Conservation (phyloP, 2,797 vertebrate genomes). For the Gymnoscopelus microlampas region DNA sequence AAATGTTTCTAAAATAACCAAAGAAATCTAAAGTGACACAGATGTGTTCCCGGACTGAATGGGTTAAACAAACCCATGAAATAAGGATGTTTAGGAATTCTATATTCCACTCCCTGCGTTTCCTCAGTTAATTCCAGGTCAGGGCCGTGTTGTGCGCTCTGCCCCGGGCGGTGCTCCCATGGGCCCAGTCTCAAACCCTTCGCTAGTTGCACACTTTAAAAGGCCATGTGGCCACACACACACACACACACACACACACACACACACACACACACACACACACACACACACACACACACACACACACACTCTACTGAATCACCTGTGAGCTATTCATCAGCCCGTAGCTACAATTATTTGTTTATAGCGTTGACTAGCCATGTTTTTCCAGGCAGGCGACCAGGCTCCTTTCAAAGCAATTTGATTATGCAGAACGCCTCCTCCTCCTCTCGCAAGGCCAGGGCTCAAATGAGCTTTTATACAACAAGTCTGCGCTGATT, state of each 20-base stretch:
- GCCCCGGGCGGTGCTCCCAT: conserved; percentile 44
- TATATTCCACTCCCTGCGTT: conserved; percentile 28
- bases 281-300: too few species aligned
- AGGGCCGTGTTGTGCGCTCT: conserved; percentile 22
- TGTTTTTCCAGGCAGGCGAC: conserved; percentile 53
- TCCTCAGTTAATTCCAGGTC: conserved; percentile 52
- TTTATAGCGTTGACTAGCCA: conserved; percentile 34
- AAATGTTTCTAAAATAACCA: too few species aligned
- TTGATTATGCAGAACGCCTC: conserved; percentile 42
- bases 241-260: too few species aligned
- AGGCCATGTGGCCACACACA: conserved; percentile 44
- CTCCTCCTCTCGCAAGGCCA: conserved; percentile 15
- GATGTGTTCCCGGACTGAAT: too few species aligned
- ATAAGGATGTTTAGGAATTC: conserved; percentile 56
- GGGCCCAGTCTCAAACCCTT: conserved; percentile 37
- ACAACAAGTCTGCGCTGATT: conserved; percentile 38
- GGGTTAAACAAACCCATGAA: conserved; percentile 49
- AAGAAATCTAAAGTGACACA: too few species aligned
- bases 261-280: too few species aligned
- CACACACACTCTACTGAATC: conserved; percentile 16
- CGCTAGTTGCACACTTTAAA: conserved; percentile 33
- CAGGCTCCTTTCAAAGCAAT: conserved; percentile 33
- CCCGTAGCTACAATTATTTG: conserved; percentile 42
- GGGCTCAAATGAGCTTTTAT: conserved; percentile 8
- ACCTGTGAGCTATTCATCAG: conserved; percentile 37